Conservation (phyloP, 2,888 invertebrate species). For the Chirona hameri region DNA sequence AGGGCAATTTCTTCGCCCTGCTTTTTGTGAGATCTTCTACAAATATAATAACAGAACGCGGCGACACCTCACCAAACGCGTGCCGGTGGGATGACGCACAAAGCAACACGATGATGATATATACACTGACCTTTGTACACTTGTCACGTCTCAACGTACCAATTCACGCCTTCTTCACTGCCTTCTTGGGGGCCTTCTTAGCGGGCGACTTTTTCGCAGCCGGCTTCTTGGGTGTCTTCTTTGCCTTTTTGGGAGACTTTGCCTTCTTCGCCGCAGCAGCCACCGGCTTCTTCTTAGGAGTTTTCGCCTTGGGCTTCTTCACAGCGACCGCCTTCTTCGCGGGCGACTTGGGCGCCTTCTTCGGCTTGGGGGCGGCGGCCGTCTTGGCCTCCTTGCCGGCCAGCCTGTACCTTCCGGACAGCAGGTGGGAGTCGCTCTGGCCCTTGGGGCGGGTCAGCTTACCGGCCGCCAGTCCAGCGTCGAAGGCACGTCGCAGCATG, state of each 20-base stretch:
- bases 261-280: conserved; percentile 37
- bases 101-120: background rate
- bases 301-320: conserved; percentile 38
- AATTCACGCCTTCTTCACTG: background rate
- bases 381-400: conserved; percentile 30
- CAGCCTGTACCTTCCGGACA: conserved; percentile 40
- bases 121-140: conserved; percentile 8
- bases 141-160: background rate
- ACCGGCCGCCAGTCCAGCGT: conserved; percentile 46
- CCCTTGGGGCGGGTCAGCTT: conserved; percentile 45
- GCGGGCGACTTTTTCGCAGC: too few relatives aligned
- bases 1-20: too few relatives aligned
- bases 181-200: background rate
- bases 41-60: too few relatives aligned
- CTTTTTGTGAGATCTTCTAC: too few relatives aligned
- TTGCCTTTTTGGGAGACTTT: conserved; percentile 28
- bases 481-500: conserved; percentile 45
- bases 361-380: conserved; percentile 32
- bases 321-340: conserved; percentile 42
- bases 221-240: conserved; percentile 1
- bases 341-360: conserved; percentile 37
- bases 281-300: conserved; percentile 23
- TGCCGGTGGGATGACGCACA: too few relatives aligned
- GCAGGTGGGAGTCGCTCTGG: conserved; percentile 37
- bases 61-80: too few relatives aligned